Base-by-base conservation (phyloP, 1,140 invertebrate genomes). In the Hyles euphorbiae region DNA sequence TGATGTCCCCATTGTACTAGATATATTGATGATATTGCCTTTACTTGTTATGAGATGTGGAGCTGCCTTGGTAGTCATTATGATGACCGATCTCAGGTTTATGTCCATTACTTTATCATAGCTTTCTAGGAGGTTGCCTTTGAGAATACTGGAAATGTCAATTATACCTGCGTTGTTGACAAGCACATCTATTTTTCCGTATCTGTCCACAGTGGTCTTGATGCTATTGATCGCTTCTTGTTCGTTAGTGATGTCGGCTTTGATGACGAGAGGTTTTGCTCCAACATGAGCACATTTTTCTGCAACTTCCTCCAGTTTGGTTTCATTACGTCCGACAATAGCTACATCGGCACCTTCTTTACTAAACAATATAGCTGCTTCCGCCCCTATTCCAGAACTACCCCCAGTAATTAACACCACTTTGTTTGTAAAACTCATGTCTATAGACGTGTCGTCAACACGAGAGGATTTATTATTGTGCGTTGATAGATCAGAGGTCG, bases 91-190 rank as follows among this genome's bases (percentile, higher is more conserved):
- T 40, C 51, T 32, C 22, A 59, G 6, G 22, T 59, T 59, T 4
- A 12, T 53, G 22, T 59, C 53, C 58, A 59, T 59, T 22, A 53
- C 40, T 36, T 34, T 10, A 34, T 59, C 58, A 40, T 47, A 59
- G 0, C 33, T 40, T 51, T 59, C 32, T 43, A 59, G 34, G 7
- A 53, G 2, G 11, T 36, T 34, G 12, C 11, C 50, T 1, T 48
- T 44, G n/a, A 59, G 6, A 9, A 59, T 9, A 4, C 43, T 51
- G 10, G 11, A 40, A 5, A n/a, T 2, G 11, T 1, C 5, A 0
- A 59, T 33, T 34, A 59, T 59, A 46, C 58, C 58, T 10, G 58
- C 58, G 10, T 60, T 55, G 53, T 60, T 60, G 6, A 60, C n/a
- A 7, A 60, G 33, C 7, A 60, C 22, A 9, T 60, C 59, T 0